phyloP scores from a whole-genome alignment of 2,113 vertebrate species.

The Megatriorchis doriae region DNA sequence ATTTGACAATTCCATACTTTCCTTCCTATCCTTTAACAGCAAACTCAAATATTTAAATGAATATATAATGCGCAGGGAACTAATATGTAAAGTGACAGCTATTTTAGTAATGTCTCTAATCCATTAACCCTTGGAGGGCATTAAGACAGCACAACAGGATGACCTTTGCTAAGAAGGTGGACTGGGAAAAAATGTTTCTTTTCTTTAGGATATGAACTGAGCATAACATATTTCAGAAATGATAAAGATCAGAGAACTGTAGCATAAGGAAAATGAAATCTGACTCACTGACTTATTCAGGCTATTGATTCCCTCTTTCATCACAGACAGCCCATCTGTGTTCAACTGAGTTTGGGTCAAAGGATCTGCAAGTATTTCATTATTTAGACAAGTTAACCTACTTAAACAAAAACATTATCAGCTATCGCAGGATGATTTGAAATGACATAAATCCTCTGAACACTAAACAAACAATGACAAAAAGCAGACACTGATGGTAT shows the following conservation, averaged over 20 bases:
- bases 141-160: neutral
- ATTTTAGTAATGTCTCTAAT: neutral
- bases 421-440: neutral
- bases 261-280: constrained; percentile 24
- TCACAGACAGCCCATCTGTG: constrained; percentile 21
- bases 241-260: constrained; percentile 12
- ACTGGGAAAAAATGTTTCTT: neutral
- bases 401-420: neutral
- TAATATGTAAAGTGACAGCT: neutral
- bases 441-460: neutral
- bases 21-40: neutral
- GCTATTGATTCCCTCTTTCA: constrained; percentile 40
- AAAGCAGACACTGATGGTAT: neutral
- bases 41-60: neutral
- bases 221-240: neutral
- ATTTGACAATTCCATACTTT: neutral
- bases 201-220: neutral
- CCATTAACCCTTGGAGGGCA: neutral
- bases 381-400: constrained; percentile 18
- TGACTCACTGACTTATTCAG: constrained; percentile 30
- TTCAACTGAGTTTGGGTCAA: neutral
- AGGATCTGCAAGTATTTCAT: neutral
- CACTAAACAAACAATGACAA: neutral
- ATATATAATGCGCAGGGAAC: neutral
- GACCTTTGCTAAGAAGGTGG: neutral